A percentile compares a stretch with the other conserved stretches of the same genome.
Evolutionary conservation across 2,113 vertebrate genomes (phyloP).

Genomic region (Toxotes chatareus): DNA sequence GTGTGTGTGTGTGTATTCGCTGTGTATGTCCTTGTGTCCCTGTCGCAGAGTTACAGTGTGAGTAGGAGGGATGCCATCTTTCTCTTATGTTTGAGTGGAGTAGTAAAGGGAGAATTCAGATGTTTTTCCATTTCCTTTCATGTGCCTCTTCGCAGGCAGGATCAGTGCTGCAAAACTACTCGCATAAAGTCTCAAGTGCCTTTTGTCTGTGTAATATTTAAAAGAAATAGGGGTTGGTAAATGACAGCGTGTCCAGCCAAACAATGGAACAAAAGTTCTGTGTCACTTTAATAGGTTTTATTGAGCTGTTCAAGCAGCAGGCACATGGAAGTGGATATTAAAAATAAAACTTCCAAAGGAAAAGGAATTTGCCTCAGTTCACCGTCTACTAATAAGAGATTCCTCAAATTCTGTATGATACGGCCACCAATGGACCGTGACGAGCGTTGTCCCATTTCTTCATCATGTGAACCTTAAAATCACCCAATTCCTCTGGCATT

Average conservation of each 20-base stretch:
- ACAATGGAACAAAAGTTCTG: constrained; percentile 20
- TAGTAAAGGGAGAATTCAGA: constrained; percentile 63
- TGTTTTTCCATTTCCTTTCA: constrained; percentile 70
- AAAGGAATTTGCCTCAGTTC: constrained; percentile 8
- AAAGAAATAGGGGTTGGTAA: constrained; percentile 35
- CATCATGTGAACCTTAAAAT: constrained; percentile 38
- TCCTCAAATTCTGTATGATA: constrained; percentile 31
- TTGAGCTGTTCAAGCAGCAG: constrained; percentile 17
- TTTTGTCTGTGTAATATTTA: constrained; percentile 47
- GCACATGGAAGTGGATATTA: constrained; percentile 8
- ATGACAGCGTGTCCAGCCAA: constrained; percentile 28
- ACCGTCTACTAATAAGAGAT: constrained; percentile 17
- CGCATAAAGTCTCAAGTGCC: constrained; percentile 20
- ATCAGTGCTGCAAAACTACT: constrained; percentile 42
- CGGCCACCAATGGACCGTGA: background rate
- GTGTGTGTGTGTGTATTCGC: constrained; percentile 57
- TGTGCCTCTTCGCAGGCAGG: constrained; percentile 55
- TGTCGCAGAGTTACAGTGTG: constrained; percentile 61
- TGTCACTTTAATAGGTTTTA: constrained; percentile 34
- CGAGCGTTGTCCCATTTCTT: constrained; percentile 31
- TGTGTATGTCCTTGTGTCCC: constrained; percentile 61
- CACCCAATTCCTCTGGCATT: constrained; percentile 41
- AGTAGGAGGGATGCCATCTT: constrained; percentile 46
- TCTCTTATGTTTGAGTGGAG: constrained; percentile 70
- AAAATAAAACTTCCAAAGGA: constrained; percentile 11